Evolutionary conservation across 2,888 invertebrate species (phyloP).

Genomic region (Diarsia rubi): DNA sequence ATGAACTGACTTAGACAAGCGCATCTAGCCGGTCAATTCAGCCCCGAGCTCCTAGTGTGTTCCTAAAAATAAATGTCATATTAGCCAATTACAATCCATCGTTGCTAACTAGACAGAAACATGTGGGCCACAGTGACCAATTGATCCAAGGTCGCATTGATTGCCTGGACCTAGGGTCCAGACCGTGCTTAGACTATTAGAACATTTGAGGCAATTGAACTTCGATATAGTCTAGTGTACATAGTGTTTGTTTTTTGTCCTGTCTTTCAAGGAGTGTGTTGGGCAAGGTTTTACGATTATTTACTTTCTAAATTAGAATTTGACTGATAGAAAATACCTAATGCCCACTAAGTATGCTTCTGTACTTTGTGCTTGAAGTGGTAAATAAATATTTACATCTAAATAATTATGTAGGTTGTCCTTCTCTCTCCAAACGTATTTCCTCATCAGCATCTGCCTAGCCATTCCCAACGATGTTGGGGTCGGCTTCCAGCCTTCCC

Average conservation of each 20-base stretch:
- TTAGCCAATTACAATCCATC: background rate
- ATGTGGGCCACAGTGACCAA: constrained; percentile 18
- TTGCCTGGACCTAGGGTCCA: constrained; percentile 26
- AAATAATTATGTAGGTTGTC: too few species aligned
- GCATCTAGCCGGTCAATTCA: too few species aligned
- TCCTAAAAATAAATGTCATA: background rate
- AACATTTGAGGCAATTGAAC: constrained; percentile 3
- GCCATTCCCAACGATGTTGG: too few species aligned
- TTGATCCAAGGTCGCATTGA: constrained; percentile 53
- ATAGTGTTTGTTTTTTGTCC: background rate
- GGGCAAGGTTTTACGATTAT: background rate
- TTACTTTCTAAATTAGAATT: too few species aligned
- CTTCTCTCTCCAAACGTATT: too few species aligned
- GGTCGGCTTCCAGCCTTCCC: too few species aligned
- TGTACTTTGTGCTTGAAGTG: too few species aligned
- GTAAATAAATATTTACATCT: too few species aligned
- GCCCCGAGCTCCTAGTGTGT: background rate
- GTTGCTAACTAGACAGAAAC: background rate
- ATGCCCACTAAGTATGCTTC: too few species aligned
- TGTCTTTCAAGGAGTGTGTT: background rate
- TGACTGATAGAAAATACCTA: too few species aligned
- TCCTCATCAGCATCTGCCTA: too few species aligned
- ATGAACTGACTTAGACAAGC: too few species aligned
- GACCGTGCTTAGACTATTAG: constrained; percentile 12
- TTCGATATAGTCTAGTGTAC: constrained; percentile 11